phyloP scores from a whole-genome alignment of 2,113 vertebrate genomes.

The Sterrhoptilus dennistouni region DNA sequence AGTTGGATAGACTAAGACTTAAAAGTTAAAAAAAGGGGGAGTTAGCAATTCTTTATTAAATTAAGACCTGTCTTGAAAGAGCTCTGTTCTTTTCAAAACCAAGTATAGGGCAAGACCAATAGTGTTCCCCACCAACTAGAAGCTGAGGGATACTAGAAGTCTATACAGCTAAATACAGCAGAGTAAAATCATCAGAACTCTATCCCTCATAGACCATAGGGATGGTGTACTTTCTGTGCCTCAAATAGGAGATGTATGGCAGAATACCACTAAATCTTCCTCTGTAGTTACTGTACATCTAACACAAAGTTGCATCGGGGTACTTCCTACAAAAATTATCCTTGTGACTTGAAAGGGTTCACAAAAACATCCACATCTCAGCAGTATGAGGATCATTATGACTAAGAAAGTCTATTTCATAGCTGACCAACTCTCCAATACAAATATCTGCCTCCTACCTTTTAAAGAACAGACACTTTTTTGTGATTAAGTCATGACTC shows the following conservation, averaged over 20 bases:
- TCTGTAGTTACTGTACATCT: background rate
- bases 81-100: background rate
- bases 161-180: background rate
- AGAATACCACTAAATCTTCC: background rate
- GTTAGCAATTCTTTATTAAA: background rate
- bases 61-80: background rate
- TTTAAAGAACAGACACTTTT: background rate
- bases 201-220: background rate
- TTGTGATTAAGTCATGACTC: background rate
- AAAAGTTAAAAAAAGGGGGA: accelerated
- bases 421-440: background rate
- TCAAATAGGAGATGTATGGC: background rate
- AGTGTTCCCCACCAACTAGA: background rate
- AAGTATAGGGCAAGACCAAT: background rate
- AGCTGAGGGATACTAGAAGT: background rate
- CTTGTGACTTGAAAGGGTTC: background rate
- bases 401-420: background rate
- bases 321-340: background rate
- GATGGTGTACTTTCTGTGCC: background rate
- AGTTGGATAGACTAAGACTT: background rate
- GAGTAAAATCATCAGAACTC: background rate
- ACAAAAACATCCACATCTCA: background rate
- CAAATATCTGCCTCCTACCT: background rate
- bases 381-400: background rate
- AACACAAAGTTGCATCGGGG: background rate